Evolutionary conservation across 2,888 invertebrate genomes (phyloP), one percentile per base, ranked within the genome.

Genomic region (Heliothis peltigera): DNA sequence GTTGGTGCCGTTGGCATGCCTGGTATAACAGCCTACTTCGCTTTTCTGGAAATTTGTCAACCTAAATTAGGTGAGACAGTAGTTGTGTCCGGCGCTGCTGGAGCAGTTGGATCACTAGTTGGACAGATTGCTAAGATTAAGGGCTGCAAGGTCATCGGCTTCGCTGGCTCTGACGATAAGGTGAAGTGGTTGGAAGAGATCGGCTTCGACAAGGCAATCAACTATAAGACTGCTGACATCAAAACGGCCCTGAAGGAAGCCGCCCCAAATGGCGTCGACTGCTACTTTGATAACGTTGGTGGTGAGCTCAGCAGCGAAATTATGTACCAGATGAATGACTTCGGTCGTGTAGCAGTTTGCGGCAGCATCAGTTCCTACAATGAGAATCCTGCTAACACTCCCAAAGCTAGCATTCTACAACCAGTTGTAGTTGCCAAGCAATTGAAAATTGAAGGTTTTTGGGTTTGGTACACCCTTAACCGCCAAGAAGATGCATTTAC

Each of bases 41-140:
- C 97, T 8, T 47, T 47, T n/a, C 28, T 67, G 0, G 10, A 67
- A n/a, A 19, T 66, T 8, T 56, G 28, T n/a, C 17, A 67, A 7
- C 46, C 67, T 12, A 4, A 8, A n/a, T 2, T 18, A 6, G 46
- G 47, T 22, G n/a, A 67, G 83, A 96, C 96, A 0, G 95, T 97
- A 0, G 96, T 97, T 0, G 96, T 97, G 3, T 96, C 96, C 3
- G 96, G 96, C 0, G 97, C 97, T 5, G 97, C 97, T 1, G 97
- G 97, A 6, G 97, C 97, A 15, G 97, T 97, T 2, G 97, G 97
- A 2, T 96, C 96, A 66, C 87, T 96, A 17, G 97, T 97, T 0
- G 97, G 97, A 5, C 97, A 97, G 88, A 96, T 97, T 59, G 97
- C 96, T 0, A 97, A 97, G 87, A 95, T 97, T 35, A 96, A 96